These are phyloP conservation scores for Lasioglossum calceatum DNA, from an alignment of 2,888 invertebrate species.

Conservation along the genomic window DNA sequence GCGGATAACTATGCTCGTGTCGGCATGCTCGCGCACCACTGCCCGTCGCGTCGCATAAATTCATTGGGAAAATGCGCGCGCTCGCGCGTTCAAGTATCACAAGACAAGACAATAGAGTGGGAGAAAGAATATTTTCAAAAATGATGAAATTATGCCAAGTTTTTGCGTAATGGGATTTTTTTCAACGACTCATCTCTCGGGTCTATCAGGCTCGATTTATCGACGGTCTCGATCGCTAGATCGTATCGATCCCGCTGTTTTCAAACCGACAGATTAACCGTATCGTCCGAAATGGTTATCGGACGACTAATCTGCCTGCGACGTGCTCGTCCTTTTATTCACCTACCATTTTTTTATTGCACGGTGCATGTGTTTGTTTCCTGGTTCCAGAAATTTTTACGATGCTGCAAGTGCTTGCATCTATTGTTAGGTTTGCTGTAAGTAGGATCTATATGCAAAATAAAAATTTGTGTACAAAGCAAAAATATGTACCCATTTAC, in stretches of 20 bases:
- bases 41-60: constrained; percentile 38
- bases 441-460: too few relatives aligned
- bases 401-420: too few relatives aligned
- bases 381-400: not conserved
- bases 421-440: too few relatives aligned
- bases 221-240: constrained; percentile 29
- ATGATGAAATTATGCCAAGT: constrained; percentile 34
- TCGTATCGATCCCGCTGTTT: constrained; percentile 44
- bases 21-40: constrained; percentile 46
- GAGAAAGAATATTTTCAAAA: constrained; percentile 21
- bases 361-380: not conserved
- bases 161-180: constrained; percentile 18
- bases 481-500: too few relatives aligned
- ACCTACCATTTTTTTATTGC: not conserved
- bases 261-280: constrained; percentile 44
- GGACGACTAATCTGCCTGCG: constrained; percentile 1
- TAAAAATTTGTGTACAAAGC: too few relatives aligned
- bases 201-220: constrained; percentile 12
- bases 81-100: not conserved
- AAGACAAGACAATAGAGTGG: not conserved
- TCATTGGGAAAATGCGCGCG: not conserved
- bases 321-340: constrained; percentile 18
- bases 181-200: not conserved
- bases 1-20: constrained; percentile 60
- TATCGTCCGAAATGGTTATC: constrained; percentile 48